phyloP scores from a whole-genome alignment of 2,113 vertebrate genomes.

The Laterallus jamaicensis region DNA sequence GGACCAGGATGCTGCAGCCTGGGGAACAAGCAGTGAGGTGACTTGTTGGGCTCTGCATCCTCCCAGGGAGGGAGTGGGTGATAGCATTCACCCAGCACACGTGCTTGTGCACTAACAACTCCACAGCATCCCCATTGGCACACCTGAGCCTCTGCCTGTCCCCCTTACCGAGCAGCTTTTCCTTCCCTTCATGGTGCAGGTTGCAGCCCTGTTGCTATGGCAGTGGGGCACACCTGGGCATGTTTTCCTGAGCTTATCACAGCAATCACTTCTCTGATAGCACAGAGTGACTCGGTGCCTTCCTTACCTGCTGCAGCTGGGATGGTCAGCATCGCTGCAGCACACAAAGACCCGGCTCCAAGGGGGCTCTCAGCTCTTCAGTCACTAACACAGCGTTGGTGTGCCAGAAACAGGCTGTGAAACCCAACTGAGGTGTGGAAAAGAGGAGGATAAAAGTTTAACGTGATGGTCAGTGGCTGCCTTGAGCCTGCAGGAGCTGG shows the following conservation, averaged over 20 bases:
- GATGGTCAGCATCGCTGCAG: not conserved
- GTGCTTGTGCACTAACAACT: too few relatives aligned
- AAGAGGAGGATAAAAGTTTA: not conserved
- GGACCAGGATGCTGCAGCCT: rapidly evolving
- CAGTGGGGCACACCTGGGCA: not conserved
- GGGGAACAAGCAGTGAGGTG: not conserved
- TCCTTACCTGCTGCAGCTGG: not conserved
- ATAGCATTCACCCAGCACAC: not conserved
- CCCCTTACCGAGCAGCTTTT: rapidly evolving
- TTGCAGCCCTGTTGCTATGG: not conserved
- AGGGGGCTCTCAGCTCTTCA: not conserved
- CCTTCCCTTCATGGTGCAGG: not conserved
- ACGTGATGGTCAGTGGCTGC: not conserved
- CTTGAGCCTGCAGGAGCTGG: not conserved
- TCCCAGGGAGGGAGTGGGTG: rapidly evolving
- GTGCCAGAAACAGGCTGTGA: not conserved
- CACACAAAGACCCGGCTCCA: not conserved
- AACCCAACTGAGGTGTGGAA: not conserved
- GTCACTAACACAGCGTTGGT: not conserved
- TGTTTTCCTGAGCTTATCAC: not conserved
- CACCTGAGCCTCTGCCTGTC: rapidly evolving
- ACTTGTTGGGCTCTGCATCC: not conserved
- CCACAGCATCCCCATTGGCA: rapidly evolving
- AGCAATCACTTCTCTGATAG: not conserved
- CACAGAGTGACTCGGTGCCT: rapidly evolving